phyloP scores from a whole-genome alignment of 2,113 vertebrate genomes.

The Mesitornis unicolor region DNA sequence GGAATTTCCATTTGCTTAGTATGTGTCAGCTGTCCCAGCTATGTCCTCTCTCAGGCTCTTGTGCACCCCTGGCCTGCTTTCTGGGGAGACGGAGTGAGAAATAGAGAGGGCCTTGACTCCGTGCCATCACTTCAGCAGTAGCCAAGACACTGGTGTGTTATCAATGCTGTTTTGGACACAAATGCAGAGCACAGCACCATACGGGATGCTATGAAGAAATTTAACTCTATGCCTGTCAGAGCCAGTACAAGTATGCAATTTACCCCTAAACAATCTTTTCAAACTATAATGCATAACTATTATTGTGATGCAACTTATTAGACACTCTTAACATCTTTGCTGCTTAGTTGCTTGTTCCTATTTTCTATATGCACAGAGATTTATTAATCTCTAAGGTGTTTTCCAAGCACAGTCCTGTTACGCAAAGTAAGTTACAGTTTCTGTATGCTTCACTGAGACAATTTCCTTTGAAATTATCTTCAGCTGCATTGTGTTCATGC shows the following conservation, averaged over 20 bases:
- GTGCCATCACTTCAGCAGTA: too few species aligned
- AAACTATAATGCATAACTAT: neutral
- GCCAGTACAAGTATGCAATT: neutral
- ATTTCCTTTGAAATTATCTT: neutral
- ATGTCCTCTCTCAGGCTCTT: too few species aligned
- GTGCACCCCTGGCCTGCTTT: too few species aligned
- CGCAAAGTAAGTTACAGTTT: neutral
- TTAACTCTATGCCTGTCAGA: neutral
- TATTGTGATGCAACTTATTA: neutral
- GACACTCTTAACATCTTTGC: neutral
- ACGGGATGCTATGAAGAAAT: accelerated
- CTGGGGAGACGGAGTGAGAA: too few species aligned
- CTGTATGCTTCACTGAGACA: neutral
- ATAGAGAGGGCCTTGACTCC: too few species aligned
- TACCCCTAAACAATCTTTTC: neutral
- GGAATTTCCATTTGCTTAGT: neutral
- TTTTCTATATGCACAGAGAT: neutral
- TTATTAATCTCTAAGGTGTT: neutral
- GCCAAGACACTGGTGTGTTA: too few species aligned
- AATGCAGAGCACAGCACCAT: neutral
- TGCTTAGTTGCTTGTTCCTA: neutral
- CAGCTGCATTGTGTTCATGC: neutral
- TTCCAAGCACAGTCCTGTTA: slow-evolving; percentile 9
- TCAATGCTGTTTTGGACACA: neutral
- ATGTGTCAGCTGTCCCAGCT: too few species aligned